Percentiles rank a stretch among this genome's conserved stretches.
These are phyloP conservation scores for Leptobrachium leishanense DNA, from an alignment of 2,113 vertebrate species.

Conservation along the genomic window DNA sequence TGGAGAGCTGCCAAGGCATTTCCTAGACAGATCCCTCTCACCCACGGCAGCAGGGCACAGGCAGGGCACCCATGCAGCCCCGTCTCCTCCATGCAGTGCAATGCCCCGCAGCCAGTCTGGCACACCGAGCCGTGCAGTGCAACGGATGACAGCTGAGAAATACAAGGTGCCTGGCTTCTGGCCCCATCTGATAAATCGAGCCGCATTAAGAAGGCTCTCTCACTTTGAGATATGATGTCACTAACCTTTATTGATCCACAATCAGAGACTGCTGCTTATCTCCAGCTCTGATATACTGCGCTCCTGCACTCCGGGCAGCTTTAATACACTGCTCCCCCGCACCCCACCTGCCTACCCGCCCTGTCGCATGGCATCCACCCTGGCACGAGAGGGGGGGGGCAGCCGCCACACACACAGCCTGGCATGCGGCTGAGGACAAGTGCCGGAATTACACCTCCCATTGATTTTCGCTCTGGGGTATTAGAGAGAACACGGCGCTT, in stretches of 20 bases:
- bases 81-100: too few relatives aligned
- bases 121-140: background rate
- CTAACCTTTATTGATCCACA: slow-evolving; percentile 98
- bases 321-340: slow-evolving; percentile 85
- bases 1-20: slow-evolving; percentile 38
- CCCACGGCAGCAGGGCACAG: too few relatives aligned
- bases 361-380: background rate
- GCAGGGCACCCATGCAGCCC: too few relatives aligned
- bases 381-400: background rate
- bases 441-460: slow-evolving; percentile 89
- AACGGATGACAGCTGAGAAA: slow-evolving; percentile 53
- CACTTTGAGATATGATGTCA: slow-evolving; percentile 98
- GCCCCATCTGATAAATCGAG: slow-evolving; percentile 87
- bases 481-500: slow-evolving; percentile 90
- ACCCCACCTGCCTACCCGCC: background rate
- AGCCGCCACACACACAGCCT: background rate
- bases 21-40: slow-evolving; percentile 47
- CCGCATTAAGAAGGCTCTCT: slow-evolving; percentile 87
- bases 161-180: slow-evolving; percentile 65
- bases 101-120: background rate
- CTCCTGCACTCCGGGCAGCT: slow-evolving; percentile 86
- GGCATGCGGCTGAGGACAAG: slow-evolving; percentile 67
- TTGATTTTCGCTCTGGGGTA: slow-evolving; percentile 97
- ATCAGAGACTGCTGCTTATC: slow-evolving; percentile 90
- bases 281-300: slow-evolving; percentile 86